Base-by-base conservation (phyloP, 1,140 invertebrate species). In the Hypsibius dujardini region DNA sequence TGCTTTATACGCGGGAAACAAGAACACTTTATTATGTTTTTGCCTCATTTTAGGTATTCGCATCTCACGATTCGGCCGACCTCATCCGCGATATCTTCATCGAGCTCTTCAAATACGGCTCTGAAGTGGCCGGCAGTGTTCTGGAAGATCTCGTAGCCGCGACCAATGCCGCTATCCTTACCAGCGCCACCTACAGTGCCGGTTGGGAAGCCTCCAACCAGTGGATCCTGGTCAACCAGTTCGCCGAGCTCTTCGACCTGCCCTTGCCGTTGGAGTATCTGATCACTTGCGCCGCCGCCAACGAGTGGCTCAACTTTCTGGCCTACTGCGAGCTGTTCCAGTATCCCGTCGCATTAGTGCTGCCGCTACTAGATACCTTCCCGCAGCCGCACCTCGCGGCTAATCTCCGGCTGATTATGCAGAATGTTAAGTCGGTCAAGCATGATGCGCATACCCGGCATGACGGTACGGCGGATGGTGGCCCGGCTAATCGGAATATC, bases 201-300 rank as follows among this genome's bases (percentile, higher is more conserved):
- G 50, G 50, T 56, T 56, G 50, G 50, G 50, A 56, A n/a, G 50
- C 7, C 7, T 7, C n/a, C 7, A 7, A 7, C 7, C 50, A 56
- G 50, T n/a, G 50, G 50, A 7, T 56, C 7, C n/a, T 56, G n/a
- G 50, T 56, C 50, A 7, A 56, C n/a, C 50, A 56, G 50, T 56
- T 56, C 50, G n/a, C n/a, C 50, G 7, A 56, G n/a, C 50, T 56
- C 50, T 56, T 56, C n/a, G n/a, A n/a, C 50, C n/a, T 56, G 50
- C 7, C 7, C 7, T 56, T 56, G 7, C 7, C 7, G 7, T n/a
- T 56, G 50, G n/a, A 56, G 7, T 7, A 56, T n/a, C 7, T 56
- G 7, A n/a, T 56, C 7, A 7, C n/a, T 7, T 7, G n/a, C 50
- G 50, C 7, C 7, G 50, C 7, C n/a, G 7, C 50, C 50, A 56